A percentile compares a stretch with the other conserved stretches of the same genome.
Evolutionary conservation across 1,140 invertebrate genomes (phyloP).

Genomic region (Zaprionus ghesquierei): DNA sequence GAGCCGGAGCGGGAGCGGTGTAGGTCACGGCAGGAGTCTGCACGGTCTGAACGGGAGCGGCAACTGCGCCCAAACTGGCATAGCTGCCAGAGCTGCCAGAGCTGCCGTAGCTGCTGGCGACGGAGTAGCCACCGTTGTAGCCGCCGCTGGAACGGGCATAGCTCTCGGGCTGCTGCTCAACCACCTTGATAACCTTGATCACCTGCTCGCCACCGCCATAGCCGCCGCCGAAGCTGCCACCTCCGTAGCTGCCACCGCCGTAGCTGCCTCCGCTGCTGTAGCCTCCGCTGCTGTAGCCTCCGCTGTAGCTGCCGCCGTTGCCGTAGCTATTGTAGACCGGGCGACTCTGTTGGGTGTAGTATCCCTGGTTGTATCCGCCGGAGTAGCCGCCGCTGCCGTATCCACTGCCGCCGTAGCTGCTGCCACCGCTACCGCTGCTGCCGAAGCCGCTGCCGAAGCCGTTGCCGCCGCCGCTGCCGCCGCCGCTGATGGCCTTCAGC

Average conservation of each 20-base stretch:
- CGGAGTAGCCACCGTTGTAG: conserved; percentile 13
- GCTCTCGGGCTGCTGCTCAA: conserved; percentile 55
- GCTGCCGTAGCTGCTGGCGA: conserved; percentile 41
- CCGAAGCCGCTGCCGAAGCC: conserved; percentile 25
- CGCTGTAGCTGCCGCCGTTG: conserved; percentile 22
- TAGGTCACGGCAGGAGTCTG: conserved; percentile 38
- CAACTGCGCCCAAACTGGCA: conserved; percentile 10
- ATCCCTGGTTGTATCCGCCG: conserved; percentile 64
- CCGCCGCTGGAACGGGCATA: conserved; percentile 11
- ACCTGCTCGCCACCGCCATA: conserved; percentile 59
- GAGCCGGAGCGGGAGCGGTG: conserved; percentile 38
- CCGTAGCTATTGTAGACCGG: conserved; percentile 51
- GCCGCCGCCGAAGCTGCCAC: conserved; percentile 39
- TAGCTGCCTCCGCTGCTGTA: conserved; percentile 24
- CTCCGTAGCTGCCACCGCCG: conserved; percentile 34
- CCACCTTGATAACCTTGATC: conserved; percentile 66
- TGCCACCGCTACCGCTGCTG: background rate
- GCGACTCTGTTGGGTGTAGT: conserved; percentile 66
- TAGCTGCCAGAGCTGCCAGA: conserved; percentile 32
- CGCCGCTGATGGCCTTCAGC: conserved; percentile 59
- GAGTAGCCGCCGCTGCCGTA: conserved; percentile 54
- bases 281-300: conserved; percentile 24
- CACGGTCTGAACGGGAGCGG: conserved; percentile 25
- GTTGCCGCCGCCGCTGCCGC: conserved; percentile 25
- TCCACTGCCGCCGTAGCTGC: conserved; percentile 17